phyloP scores from a whole-genome alignment of 2,888 invertebrate genomes.

The Odontocerum albicorne region DNA sequence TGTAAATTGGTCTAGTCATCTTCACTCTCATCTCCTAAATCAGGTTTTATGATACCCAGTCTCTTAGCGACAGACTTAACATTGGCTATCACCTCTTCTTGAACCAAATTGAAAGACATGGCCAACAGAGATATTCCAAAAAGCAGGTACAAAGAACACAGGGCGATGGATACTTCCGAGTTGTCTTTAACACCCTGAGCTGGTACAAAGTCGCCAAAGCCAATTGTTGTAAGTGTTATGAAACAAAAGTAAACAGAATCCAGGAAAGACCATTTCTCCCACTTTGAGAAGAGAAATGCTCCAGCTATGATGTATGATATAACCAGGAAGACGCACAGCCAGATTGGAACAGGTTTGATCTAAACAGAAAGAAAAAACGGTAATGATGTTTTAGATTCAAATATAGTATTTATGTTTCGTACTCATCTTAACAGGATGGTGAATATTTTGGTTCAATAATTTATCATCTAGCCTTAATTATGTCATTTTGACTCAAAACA shows the following conservation, averaged over 20 bases:
- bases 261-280: conserved; percentile 85
- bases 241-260: conserved; percentile 94
- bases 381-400: too few species aligned
- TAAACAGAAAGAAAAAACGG: conserved; percentile 38
- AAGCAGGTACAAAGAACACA: conserved; percentile 88
- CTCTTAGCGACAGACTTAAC: conserved; percentile 84
- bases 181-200: conserved; percentile 66
- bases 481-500: too few species aligned
- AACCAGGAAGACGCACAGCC: conserved; percentile 85
- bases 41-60: conserved; percentile 84
- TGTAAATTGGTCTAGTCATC: conserved; percentile 45
- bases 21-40: conserved; percentile 62
- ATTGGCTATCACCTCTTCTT: conserved; percentile 88
- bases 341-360: conserved; percentile 80
- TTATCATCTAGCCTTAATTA: too few species aligned
- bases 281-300: conserved; percentile 80
- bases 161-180: conserved; percentile 62
- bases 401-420: too few species aligned
- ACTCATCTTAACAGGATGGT: too few species aligned
- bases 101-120: conserved; percentile 96
- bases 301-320: conserved; percentile 89
- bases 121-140: conserved; percentile 93
- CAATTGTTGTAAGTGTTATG: conserved; percentile 90
- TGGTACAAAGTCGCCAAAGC: conserved; percentile 90
- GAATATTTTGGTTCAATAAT: too few species aligned